These are phyloP conservation scores for Spilosoma lubricipeda DNA, from an alignment of 2,888 invertebrate species.

Conservation along the genomic window DNA sequence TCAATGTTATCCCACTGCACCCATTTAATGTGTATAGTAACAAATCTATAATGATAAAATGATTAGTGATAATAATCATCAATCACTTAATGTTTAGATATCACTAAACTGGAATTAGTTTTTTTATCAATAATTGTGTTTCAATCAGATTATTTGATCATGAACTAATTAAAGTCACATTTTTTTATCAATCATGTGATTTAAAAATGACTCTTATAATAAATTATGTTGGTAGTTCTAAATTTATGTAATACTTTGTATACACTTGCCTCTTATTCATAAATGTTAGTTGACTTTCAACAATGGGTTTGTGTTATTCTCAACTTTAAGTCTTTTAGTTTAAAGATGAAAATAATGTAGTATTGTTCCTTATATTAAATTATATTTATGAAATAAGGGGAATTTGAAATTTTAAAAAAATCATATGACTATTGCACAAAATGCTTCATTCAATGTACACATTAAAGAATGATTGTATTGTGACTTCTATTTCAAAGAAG, in stretches of 20 bases:
- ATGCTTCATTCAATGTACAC: no score
- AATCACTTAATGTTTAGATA: constrained; percentile 3
- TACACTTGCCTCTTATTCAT: no score
- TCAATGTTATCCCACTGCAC: no score
- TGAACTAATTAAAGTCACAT: constrained; percentile 44
- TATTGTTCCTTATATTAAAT: no score
- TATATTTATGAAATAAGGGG: no score
- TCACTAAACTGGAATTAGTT: not conserved
- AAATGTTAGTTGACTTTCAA: no score
- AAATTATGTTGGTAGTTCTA: constrained; percentile 33
- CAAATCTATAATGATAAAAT: not conserved
- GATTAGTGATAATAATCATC: not conserved
- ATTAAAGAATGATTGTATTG: no score
- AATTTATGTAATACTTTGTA: constrained; percentile 4
- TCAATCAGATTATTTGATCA: constrained; percentile 48
- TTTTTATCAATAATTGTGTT: constrained; percentile 33
- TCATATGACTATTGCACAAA: no score
- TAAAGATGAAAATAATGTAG: no score
- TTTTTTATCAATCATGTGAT: constrained; percentile 61
- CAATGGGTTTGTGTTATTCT: no score
- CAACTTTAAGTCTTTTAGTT: not conserved
- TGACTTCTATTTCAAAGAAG: no score
- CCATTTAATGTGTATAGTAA: not conserved
- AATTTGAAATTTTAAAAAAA: no score
- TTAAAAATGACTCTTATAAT: constrained; percentile 17